Evolutionary conservation across 2,797 vertebrate species (phyloP), one percentile per base, ranked within the genome.

Genomic region (Eremophila alpestris): DNA sequence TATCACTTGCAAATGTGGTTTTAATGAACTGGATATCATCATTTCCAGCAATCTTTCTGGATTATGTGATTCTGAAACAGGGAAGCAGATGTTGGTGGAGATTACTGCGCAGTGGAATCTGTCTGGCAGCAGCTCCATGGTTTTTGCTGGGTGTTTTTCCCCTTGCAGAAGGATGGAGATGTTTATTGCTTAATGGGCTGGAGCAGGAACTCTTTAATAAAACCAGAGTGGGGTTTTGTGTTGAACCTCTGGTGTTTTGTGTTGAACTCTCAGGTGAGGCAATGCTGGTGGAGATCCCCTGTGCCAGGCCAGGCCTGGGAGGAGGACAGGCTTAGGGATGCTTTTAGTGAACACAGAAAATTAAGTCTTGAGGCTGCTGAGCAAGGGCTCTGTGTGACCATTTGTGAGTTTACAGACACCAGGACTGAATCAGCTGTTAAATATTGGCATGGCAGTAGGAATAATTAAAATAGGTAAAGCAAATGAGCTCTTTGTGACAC

Each of bases 1-100:
- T 96, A 48, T 96, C 93, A 71, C 77, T 78, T 77, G 88, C 80
- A 97, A 96, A 96, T 95, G 88, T 49, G 71, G 34, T 93, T 95
- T 94, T 94, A 95, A 95, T 84, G 90, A 94, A 80, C 87, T 90
- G 83, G 87, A 46, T 89, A 74, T 68, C 40, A 80, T 74, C 5
- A 43, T 96, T 96, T 94, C 69, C 90, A 92, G 68, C 74, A 73
- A n/a, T 91, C 68, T 84, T 95, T 69, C 85, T 95, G 94, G 67
- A 77, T 94, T 81, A 54, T 40, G 22, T 24, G 0, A 0, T 69
- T 88, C 76, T 32, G 63, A 89, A 82, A 84, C 63, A 49, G 70
- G 23, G 55, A 91, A 94, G 64, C 48, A 89, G 81, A 82, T 94
- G 85, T 65, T 86, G 51, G 41, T 89, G 23, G 12, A 43, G 41